Conservation (phyloP, 2,113 vertebrate species). For the Bufo bufo region DNA sequence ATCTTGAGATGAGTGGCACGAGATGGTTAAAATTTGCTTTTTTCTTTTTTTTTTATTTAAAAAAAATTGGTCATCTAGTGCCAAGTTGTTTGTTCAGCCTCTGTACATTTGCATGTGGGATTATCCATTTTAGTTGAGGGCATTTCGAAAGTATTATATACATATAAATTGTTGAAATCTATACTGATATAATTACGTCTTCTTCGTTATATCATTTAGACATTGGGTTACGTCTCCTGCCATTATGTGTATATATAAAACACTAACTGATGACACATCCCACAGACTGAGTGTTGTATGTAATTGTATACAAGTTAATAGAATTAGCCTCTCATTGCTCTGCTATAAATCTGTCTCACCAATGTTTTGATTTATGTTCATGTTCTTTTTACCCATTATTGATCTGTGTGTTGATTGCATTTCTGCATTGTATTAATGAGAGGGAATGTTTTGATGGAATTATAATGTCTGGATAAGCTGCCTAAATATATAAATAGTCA, state of each 20-base stretch:
- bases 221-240: not conserved
- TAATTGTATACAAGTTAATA: conserved; percentile 54
- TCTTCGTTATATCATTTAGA: not conserved
- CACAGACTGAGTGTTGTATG: conserved; percentile 36
- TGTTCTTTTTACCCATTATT: conserved; percentile 44
- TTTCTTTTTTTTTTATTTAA: not conserved
- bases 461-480: not conserved
- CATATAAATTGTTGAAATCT: not conserved
- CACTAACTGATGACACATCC: conserved; percentile 44
- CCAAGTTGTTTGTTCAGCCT: too few species aligned
- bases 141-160: not conserved
- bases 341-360: conserved; percentile 39
- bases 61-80: too few species aligned
- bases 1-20: too few species aligned
- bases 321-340: conserved; percentile 40
- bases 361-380: conserved; percentile 55
- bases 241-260: conserved; percentile 24
- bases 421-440: conserved; percentile 27
- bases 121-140: not conserved
- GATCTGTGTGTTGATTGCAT: conserved; percentile 49
- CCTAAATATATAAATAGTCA: conserved; percentile 1
- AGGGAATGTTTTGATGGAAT: not conserved
- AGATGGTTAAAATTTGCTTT: too few species aligned
- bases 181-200: not conserved
- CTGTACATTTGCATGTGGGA: not conserved